Evolutionary conservation across 2,113 vertebrate genomes (phyloP).

Genomic region (Scomber colias): DNA sequence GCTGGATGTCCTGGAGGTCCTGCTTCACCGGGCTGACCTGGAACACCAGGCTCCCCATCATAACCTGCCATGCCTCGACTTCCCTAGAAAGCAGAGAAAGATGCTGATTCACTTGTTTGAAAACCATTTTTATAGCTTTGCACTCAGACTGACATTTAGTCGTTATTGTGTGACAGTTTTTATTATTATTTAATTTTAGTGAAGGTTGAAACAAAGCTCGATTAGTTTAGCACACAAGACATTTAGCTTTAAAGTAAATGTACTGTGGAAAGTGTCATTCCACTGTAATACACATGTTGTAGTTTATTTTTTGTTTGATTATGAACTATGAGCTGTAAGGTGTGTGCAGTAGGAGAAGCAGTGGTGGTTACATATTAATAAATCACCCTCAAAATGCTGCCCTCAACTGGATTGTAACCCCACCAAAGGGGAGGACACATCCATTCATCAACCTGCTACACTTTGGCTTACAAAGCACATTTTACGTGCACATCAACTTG

Average conservation of each 20-base stretch:
- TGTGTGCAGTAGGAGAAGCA: not conserved
- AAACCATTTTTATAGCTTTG: not conserved
- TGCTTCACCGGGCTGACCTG: slow-evolving; percentile 94
- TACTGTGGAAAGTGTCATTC: not conserved
- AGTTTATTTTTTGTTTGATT: slow-evolving; percentile 18
- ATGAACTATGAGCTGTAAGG: slow-evolving; percentile 7
- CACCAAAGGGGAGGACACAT: not conserved
- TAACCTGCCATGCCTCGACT: slow-evolving; percentile 89
- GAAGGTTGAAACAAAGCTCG: not conserved
- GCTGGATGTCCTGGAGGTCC: slow-evolving; percentile 93
- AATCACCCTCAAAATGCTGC: slow-evolving; percentile 40
- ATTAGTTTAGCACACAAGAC: not conserved
- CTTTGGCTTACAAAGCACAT: slow-evolving; percentile 34
- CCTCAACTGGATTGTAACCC: not conserved
- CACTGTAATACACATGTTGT: slow-evolving; percentile 1
- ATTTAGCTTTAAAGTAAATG: not conserved
- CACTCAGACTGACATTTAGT: not conserved
- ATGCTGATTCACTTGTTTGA: not conserved
- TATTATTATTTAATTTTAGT: not conserved
- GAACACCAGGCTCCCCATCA: slow-evolving; percentile 96
- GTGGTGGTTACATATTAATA: slow-evolving; percentile 7
- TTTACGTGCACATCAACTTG: slow-evolving; percentile 15
- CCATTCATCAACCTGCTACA: slow-evolving; percentile 47
- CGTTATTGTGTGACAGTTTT: slow-evolving; percentile 8
- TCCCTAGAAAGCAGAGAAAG: slow-evolving; percentile 83